phyloP scores from a whole-genome alignment of 1,140 invertebrate species.

The Conus betulinus region DNA sequence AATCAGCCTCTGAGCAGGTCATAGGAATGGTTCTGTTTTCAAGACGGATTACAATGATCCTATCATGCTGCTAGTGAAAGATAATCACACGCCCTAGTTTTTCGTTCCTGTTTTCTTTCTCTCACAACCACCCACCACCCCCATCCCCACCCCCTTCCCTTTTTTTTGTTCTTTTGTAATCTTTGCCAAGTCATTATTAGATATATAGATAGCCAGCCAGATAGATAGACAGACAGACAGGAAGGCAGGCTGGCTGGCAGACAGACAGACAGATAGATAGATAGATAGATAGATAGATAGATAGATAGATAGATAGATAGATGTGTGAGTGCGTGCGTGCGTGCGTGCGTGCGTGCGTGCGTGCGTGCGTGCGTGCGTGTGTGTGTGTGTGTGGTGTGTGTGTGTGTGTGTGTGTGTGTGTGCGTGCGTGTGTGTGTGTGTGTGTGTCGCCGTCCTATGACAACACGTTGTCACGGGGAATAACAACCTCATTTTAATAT shows the following conservation, averaged over 20 bases:
- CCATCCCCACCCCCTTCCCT: too few species aligned
- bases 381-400: background rate
- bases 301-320: background rate
- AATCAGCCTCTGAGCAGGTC: background rate
- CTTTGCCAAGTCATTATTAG: too few species aligned
- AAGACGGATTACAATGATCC: background rate
- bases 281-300: background rate
- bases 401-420: slow-evolving; percentile 13
- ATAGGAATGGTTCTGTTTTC: too few species aligned
- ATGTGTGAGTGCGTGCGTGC: background rate
- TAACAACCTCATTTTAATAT: background rate
- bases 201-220: too few species aligned
- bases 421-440: background rate
- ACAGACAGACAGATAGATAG: background rate
- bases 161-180: too few species aligned
- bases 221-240: background rate
- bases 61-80: background rate
- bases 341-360: background rate
- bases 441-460: background rate
- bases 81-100: background rate
- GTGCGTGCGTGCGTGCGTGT: background rate
- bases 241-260: too few species aligned
- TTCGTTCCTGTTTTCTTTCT: too few species aligned
- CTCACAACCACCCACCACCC: too few species aligned
- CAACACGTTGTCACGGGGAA: background rate